phyloP scores from a whole-genome alignment of 2,888 invertebrate genomes.

The Cephus rjabovi region DNA sequence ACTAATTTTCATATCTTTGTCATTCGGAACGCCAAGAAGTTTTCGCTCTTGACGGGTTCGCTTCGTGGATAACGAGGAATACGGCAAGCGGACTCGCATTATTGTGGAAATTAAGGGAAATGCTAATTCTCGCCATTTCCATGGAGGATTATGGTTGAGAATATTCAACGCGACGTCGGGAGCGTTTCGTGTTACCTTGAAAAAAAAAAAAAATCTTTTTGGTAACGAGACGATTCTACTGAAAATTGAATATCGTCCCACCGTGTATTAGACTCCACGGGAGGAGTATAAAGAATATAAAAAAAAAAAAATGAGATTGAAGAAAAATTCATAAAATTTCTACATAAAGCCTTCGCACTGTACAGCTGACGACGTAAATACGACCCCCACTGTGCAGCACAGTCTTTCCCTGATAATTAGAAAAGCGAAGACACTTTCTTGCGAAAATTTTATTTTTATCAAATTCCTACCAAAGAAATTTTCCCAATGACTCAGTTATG shows the following conservation, averaged over 20 bases:
- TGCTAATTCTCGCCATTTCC: constrained; percentile 52
- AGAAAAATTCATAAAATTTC: background rate
- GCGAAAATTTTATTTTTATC: no score
- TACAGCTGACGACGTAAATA: background rate
- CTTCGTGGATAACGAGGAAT: constrained; percentile 32
- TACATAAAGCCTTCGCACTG: background rate
- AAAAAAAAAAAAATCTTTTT: constrained; percentile 16
- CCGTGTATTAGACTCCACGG: background rate
- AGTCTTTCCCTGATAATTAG: no score
- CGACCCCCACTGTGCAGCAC: background rate
- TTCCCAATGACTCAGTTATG: no score
- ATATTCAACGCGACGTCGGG: constrained; percentile 38
- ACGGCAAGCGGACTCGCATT: constrained; percentile 30
- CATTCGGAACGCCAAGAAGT: background rate
- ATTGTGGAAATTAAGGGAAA: constrained; percentile 52
- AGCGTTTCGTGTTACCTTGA: background rate
- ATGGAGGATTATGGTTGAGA: constrained; percentile 39
- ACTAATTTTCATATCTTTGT: background rate
- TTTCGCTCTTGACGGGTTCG: constrained; percentile 24
- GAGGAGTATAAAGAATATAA: background rate
- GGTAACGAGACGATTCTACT: constrained; percentile 16
- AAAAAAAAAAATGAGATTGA: background rate
- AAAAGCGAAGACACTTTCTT: no score
- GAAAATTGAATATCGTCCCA: constrained; percentile 22
- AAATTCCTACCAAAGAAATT: no score